Conservation (phyloP, 1,140 invertebrate species). For the Trichonephila inaurata region DNA sequence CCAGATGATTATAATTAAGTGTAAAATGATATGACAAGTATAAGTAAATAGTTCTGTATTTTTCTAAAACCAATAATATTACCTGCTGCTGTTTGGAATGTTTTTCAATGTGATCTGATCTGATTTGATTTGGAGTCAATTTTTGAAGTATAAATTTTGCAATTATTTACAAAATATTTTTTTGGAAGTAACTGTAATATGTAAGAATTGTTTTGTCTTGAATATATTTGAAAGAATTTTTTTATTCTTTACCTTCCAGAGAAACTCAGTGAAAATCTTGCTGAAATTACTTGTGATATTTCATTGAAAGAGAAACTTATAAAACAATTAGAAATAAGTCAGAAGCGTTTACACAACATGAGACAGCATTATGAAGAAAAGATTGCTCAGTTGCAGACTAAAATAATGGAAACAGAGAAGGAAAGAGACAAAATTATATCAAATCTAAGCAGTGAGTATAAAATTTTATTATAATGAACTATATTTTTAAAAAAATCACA, state of each 20-base stretch:
- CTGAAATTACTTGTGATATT: conserved; percentile 77
- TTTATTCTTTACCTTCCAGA: conserved; percentile 43
- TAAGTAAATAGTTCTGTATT: no score
- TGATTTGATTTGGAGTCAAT: no score
- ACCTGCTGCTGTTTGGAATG: no score
- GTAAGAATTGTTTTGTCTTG: background rate
- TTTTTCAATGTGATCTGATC: no score
- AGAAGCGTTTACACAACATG: conserved; percentile 90
- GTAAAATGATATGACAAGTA: no score
- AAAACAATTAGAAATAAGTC: conserved; percentile 93
- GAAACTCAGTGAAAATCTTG: conserved; percentile 76
- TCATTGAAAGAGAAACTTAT: conserved; percentile 88
- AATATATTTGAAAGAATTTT: background rate
- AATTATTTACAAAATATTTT: no score
- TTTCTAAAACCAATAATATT: no score
- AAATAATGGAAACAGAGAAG: conserved; percentile 93
- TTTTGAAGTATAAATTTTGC: no score
- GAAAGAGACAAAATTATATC: conserved; percentile 95
- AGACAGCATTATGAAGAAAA: conserved; percentile 96
- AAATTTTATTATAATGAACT: background rate
- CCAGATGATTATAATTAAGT: no score
- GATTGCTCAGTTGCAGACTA: conserved; percentile 89
- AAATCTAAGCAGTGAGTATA: conserved; percentile 78
- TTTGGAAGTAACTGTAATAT: conserved; percentile 53
- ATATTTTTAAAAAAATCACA: no score